Evolutionary conservation across 2,888 invertebrate genomes (phyloP).

Genomic region (Dynastes tityus): DNA sequence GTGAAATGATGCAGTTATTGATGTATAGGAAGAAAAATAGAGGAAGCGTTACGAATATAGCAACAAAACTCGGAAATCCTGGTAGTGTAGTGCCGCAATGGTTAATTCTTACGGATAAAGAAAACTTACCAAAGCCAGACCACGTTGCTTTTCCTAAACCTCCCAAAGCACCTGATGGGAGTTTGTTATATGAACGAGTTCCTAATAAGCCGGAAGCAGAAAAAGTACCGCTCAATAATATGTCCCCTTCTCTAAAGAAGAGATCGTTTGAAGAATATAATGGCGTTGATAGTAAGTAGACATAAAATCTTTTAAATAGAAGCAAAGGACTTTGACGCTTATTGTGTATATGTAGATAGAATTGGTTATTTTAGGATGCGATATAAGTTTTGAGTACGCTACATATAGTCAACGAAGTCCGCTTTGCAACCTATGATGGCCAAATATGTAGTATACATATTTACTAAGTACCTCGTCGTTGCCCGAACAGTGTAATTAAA

Average conservation of each 20-base stretch:
- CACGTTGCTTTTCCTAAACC: slow-evolving; percentile 92
- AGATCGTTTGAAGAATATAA: slow-evolving; percentile 92
- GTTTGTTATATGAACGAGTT: slow-evolving; percentile 89
- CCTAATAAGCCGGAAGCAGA: slow-evolving; percentile 85
- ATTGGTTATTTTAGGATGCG: too few relatives aligned
- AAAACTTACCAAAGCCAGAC: slow-evolving; percentile 85
- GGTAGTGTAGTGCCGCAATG: slow-evolving; percentile 76
- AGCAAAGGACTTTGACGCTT: too few relatives aligned
- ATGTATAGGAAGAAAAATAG: slow-evolving; percentile 75
- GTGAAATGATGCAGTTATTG: slow-evolving; percentile 74
- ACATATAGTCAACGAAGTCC: too few relatives aligned
- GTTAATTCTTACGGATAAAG: slow-evolving; percentile 82
- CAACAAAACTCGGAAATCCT: slow-evolving; percentile 80
- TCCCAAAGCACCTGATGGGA: slow-evolving; percentile 92
- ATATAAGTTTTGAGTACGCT: too few relatives aligned
- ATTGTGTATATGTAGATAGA: too few relatives aligned
- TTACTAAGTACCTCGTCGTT: too few relatives aligned
- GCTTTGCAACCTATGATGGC: too few relatives aligned
- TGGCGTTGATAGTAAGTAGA: slow-evolving; percentile 83
- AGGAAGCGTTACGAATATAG: slow-evolving; percentile 81
- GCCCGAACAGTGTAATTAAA: too few relatives aligned
- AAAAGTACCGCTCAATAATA: slow-evolving; percentile 75
- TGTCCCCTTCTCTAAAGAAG: slow-evolving; percentile 82
- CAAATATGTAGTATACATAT: too few relatives aligned
- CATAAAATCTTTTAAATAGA: background rate